Percentiles rank a stretch among this genome's conserved stretches.
These are phyloP conservation scores for Pogonomyrmex barbatus DNA, from an alignment of 1,140 invertebrate genomes.

Conservation along the genomic window DNA sequence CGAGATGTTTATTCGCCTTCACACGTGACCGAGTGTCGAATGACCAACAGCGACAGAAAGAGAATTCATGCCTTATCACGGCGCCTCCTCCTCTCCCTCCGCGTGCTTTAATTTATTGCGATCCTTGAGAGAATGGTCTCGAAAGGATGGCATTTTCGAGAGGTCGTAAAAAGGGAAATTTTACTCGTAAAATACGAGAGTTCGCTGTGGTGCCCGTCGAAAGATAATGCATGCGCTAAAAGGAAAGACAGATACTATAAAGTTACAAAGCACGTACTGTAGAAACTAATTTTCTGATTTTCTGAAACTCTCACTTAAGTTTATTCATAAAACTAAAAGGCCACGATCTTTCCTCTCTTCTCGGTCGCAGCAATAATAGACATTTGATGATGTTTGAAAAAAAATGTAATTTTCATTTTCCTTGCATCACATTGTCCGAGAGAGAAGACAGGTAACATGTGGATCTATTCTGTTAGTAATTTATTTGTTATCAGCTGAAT, in stretches of 20 bases:
- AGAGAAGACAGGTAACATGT: neutral
- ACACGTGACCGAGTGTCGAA: slow-evolving; percentile 68
- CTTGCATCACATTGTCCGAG: neutral
- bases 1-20: slow-evolving; percentile 60
- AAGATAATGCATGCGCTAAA: neutral
- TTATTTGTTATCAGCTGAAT: neutral
- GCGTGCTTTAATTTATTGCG: slow-evolving; percentile 50
- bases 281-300: neutral
- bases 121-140: slow-evolving; percentile 52
- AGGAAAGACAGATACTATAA: neutral
- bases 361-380: slow-evolving; percentile 25
- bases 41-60: slow-evolving; percentile 53
- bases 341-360: neutral
- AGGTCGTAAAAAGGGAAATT: slow-evolving; percentile 56
- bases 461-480: neutral
- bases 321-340: neutral
- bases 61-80: slow-evolving; percentile 54
- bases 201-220: neutral
- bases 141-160: slow-evolving; percentile 52
- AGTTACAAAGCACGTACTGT: neutral
- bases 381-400: neutral
- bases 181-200: slow-evolving; percentile 53
- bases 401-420: neutral
- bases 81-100: neutral
- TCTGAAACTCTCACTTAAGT: neutral